Evolutionary conservation across 2,888 invertebrate genomes (phyloP).

Genomic region (Nymphalis c-album): DNA sequence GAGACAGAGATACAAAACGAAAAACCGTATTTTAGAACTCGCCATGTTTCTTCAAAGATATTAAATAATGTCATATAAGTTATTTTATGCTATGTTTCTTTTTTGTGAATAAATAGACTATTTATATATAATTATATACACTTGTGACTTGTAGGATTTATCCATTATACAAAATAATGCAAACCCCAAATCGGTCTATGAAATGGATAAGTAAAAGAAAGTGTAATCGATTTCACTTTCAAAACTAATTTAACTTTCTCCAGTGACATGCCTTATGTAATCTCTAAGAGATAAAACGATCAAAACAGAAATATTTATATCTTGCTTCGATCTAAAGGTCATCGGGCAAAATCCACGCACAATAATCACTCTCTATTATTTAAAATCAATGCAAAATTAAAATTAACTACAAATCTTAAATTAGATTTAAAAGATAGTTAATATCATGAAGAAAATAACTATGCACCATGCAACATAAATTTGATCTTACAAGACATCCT

Average conservation of each 20-base stretch:
- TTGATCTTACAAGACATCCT: background rate
- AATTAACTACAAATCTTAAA: background rate
- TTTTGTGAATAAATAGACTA: background rate
- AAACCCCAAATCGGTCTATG: conserved; percentile 59
- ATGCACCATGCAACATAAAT: background rate
- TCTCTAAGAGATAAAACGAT: conserved; percentile 72
- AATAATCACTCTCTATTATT: conserved; percentile 1
- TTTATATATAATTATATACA: background rate
- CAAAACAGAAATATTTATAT: conserved; percentile 72
- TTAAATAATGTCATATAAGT: too few species aligned
- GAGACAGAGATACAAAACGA: too few species aligned
- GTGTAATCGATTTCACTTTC: conserved; percentile 82
- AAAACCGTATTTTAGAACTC: too few species aligned
- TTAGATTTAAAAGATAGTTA: background rate
- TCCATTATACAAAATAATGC: conserved; percentile 53
- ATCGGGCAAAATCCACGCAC: conserved; percentile 31
- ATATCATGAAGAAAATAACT: background rate
- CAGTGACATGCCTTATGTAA: conserved; percentile 79
- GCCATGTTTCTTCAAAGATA: too few species aligned
- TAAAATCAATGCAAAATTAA: background rate
- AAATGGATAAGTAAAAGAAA: conserved; percentile 79
- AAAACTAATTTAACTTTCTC: conserved; percentile 82
- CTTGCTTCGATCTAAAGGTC: conserved; percentile 67
- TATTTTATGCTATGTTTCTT: too few species aligned
- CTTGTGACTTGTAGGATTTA: conserved; percentile 26